Evolutionary conservation across 2,888 invertebrate species (phyloP), one percentile per base, ranked within the genome.

Genomic region (Andrena minutula): DNA sequence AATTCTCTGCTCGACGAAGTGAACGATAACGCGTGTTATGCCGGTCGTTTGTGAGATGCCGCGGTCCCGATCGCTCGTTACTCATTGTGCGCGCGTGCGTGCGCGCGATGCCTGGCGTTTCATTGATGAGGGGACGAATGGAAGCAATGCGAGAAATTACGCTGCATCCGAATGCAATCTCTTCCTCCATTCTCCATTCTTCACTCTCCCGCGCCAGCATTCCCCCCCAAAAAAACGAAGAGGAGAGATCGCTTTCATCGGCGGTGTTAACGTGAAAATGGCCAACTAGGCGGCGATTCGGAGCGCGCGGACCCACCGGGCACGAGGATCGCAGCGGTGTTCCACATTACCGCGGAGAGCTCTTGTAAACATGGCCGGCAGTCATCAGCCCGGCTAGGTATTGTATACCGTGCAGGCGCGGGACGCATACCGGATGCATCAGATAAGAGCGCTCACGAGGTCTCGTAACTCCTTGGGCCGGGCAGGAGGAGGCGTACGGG

Each of bases 381-480:
- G 73, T 75, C 73, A 73, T 83, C 83, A 79, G 20, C 70, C 70
- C 56, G 30, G 61, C 32, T 64, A 83, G 73, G 68, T 49, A 76
- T 69, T 82, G 83, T 75, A 28, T 20, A 53, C 64, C 10, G 75
- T 71, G 73, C 51, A 63, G 53, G 65, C 65, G 6, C 58, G 60
- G 75, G 30, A 64, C 64, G 79, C 76, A 69, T 75, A 76, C 82
- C 72, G 88, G 79, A 84, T 81, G 81, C 73, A 90, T 90, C 90
- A 87, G 90, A 90, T 90, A 90, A 90, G 79, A 72, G 56, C 49
- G 65, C 68, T 60, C 66, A 58, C 32, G 72, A 78, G 71, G 58
- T 68, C 75, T 71, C 76, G 83, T 74, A 83, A 83, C 76, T 84
- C 66, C 75, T 75, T 65, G 5, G 6, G 75, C n/a, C 41, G n/a